phyloP scores from a whole-genome alignment of 2,113 vertebrate genomes.

The Chaetura pelagica region DNA sequence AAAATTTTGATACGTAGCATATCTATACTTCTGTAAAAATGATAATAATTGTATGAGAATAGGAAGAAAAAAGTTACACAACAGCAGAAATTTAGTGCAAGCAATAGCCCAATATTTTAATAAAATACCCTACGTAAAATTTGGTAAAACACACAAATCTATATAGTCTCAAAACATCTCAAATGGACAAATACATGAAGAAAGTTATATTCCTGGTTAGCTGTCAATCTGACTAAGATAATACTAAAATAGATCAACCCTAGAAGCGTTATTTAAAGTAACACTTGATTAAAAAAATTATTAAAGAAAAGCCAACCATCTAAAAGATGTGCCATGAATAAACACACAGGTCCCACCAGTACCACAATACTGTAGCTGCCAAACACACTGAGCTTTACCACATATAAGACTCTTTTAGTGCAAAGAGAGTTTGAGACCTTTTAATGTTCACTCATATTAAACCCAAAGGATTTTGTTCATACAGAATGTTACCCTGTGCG shows the following conservation, averaged over 20 bases:
- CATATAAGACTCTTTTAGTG: background rate
- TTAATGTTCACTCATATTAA: background rate
- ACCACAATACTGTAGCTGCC: background rate
- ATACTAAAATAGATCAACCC: background rate
- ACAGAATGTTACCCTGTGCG: background rate
- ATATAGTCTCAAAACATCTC: background rate
- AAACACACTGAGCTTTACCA: background rate
- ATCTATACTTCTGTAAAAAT: background rate
- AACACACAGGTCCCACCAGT: background rate
- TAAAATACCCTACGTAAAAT: background rate
- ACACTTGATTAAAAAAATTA: background rate
- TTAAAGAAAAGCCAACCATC: background rate
- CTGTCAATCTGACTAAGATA: background rate
- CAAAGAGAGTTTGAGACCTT: background rate
- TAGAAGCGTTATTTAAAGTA: background rate
- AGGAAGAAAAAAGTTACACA: background rate
- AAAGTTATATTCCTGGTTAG: background rate
- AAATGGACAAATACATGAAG: background rate
- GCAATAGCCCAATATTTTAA: background rate
- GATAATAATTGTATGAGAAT: too few species aligned
- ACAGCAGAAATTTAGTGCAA: background rate
- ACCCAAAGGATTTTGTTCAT: background rate
- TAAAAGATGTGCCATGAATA: background rate
- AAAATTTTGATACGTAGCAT: background rate
- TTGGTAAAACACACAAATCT: background rate